phyloP scores from a whole-genome alignment of 2,888 invertebrate species.

The Willowsia nigromaculata region DNA sequence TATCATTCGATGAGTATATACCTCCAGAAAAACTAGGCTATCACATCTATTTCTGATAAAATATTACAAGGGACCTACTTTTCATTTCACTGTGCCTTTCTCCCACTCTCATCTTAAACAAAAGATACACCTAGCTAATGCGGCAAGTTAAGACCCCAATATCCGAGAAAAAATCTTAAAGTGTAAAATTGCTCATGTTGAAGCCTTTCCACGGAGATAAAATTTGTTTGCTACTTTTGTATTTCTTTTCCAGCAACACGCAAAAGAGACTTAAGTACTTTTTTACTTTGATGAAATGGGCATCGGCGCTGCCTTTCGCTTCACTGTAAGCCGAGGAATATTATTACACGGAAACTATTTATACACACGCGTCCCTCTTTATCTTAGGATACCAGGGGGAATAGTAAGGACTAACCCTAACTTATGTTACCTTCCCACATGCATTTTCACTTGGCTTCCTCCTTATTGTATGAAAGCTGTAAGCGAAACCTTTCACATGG shows the following conservation, averaged over 20 bases:
- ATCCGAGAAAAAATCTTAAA: not conserved
- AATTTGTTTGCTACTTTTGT: not conserved
- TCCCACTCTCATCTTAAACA: not conserved
- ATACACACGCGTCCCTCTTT: not conserved
- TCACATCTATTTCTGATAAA: too few species aligned
- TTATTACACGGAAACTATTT: not conserved
- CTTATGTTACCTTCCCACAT: not conserved
- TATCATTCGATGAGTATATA: too few species aligned
- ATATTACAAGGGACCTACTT: not conserved
- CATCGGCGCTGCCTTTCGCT: not conserved
- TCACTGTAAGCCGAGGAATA: not conserved
- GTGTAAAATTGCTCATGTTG: slow-evolving; percentile 2
- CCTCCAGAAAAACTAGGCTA: too few species aligned
- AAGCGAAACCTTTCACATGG: not conserved
- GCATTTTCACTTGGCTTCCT: not conserved
- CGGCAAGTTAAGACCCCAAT: not conserved
- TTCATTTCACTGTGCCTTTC: not conserved
- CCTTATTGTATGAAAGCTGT: not conserved
- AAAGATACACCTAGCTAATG: not conserved
- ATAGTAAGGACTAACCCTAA: not conserved
- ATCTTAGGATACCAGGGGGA: not conserved
- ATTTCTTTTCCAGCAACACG: not conserved
- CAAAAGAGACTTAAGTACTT: slow-evolving; percentile 2
- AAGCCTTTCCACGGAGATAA: not conserved
- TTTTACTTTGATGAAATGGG: not conserved